These are phyloP conservation scores for Phymastichus coffea DNA, from an alignment of 1,140 invertebrate species.

Conservation along the genomic window DNA sequence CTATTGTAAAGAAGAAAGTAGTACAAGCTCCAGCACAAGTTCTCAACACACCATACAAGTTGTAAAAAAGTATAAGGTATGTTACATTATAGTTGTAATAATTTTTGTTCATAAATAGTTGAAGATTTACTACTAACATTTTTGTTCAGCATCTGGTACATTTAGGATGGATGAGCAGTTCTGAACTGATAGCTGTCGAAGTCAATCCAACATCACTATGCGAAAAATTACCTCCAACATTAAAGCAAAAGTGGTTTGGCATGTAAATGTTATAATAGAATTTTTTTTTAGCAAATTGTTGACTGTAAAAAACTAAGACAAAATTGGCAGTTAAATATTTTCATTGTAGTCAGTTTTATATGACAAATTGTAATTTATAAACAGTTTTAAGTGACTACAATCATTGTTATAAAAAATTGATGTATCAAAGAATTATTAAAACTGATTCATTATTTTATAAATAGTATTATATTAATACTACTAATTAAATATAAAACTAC, in stretches of 20 bases:
- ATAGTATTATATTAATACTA: no score
- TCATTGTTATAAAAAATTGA: no score
- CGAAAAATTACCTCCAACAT: conserved; percentile 63
- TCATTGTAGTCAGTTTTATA: not conserved
- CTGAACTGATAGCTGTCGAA: conserved; percentile 69
- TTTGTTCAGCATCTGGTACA: conserved; percentile 66
- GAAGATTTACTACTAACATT: conserved; percentile 21
- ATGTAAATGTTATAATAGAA: conserved; percentile 40
- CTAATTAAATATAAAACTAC: no score
- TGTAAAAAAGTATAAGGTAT: conserved; percentile 57
- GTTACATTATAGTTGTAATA: conserved; percentile 3
- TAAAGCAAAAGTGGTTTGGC: conserved; percentile 65
- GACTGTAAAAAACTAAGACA: no score
- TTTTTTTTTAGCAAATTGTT: no score
- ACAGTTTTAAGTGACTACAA: no score
- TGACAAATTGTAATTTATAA: not conserved
- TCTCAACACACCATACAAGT: conserved; percentile 48
- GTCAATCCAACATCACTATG: conserved; percentile 63
- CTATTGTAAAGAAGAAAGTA: conserved; percentile 46
- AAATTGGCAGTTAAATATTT: no score
- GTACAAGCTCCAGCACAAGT: conserved; percentile 40
- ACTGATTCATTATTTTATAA: no score
- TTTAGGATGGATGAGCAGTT: conserved; percentile 58
- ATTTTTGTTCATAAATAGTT: conserved; percentile 20
- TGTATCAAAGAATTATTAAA: no score